Base-by-base conservation (phyloP, 2,888 invertebrate species). In the Cryptocephalus moraei region DNA sequence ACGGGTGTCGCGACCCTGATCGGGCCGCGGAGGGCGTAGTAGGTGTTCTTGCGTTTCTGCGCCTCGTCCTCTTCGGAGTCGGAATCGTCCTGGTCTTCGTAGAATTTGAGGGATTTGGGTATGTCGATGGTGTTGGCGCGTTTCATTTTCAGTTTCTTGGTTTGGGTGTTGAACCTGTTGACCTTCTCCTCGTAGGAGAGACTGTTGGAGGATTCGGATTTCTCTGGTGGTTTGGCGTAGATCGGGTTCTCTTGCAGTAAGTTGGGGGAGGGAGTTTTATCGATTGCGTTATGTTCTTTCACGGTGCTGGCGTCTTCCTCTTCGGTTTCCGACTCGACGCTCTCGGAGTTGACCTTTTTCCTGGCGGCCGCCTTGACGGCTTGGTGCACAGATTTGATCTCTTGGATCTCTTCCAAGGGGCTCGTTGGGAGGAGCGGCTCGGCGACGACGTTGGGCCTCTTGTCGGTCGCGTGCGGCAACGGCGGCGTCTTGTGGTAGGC, bases 111-210 rank as follows among this genome's bases (percentile, higher is more conserved):
- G 0, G 81, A 79, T 60, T 86, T 86, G 1, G 90, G 89, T 64
- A 91, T 89, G 63, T 91, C 90, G 52, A 91, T 88, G 1, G 91
- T 91, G 58, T 91, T 91, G 4, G 91, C 90, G 11, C 91, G 78
- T 68, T 90, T 91, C 82, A 91, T 86, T 59, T 84, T 81, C 22
- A 82, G 73, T 62, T 86, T 87, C 57, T 84, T 84, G 51, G 74
- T 78, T 11, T 54, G 52, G 3, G 59, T 53, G 43, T 73, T 73
- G 56, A 78, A 81, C 49, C 77, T 64, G 54, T 68, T 72, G 1
- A 68, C 60, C 53, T 60, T 64, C 32, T 64, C 62, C 11, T 60
- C 61, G 12, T 59, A 45, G 1, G 49, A 46, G 8, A 31, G 13
- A 33, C 32, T 11, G n/a, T 39, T 14, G 12, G 42, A 14, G 14